Evolutionary conservation across 2,888 invertebrate genomes (phyloP).

Genomic region (Melanchra persicariae): DNA sequence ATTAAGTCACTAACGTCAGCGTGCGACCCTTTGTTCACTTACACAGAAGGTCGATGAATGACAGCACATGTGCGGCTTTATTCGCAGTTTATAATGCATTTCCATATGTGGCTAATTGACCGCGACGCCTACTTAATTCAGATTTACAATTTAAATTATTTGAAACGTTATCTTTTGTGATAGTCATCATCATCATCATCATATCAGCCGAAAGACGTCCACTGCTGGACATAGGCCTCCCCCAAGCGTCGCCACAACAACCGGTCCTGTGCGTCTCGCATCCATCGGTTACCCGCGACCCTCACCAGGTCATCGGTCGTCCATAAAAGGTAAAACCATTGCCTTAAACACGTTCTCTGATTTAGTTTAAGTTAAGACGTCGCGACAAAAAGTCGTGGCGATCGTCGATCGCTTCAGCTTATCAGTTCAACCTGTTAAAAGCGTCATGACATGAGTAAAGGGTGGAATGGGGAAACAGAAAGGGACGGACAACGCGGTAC

Average conservation of each 20-base stretch:
- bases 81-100: slow-evolving; percentile 48
- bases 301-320: no score
- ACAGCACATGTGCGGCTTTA: slow-evolving; percentile 50
- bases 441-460: slow-evolving; percentile 72
- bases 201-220: no score
- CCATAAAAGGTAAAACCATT: slow-evolving; percentile 2
- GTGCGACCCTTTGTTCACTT: slow-evolving; percentile 52
- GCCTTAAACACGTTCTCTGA: slow-evolving; percentile 6
- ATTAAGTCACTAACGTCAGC: slow-evolving; percentile 72
- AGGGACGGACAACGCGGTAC: slow-evolving; percentile 73
- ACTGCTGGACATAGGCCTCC: no score
- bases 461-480: slow-evolving; percentile 73
- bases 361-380: slow-evolving; percentile 12
- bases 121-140: slow-evolving; percentile 17
- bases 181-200: no score
- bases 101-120: slow-evolving; percentile 47
- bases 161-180: neutral
- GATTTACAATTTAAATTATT: slow-evolving; percentile 38
- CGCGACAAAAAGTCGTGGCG: slow-evolving; percentile 29
- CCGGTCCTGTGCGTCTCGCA: no score
- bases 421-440: slow-evolving; percentile 69
- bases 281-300: no score
- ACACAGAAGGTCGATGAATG: slow-evolving; percentile 52
- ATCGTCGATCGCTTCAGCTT: slow-evolving; percentile 74
- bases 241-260: no score